Percentiles rank a stretch among this genome's conserved stretches.
phyloP scores from a whole-genome alignment of 2,797 vertebrate genomes.

The Synanceia verrucosa region DNA sequence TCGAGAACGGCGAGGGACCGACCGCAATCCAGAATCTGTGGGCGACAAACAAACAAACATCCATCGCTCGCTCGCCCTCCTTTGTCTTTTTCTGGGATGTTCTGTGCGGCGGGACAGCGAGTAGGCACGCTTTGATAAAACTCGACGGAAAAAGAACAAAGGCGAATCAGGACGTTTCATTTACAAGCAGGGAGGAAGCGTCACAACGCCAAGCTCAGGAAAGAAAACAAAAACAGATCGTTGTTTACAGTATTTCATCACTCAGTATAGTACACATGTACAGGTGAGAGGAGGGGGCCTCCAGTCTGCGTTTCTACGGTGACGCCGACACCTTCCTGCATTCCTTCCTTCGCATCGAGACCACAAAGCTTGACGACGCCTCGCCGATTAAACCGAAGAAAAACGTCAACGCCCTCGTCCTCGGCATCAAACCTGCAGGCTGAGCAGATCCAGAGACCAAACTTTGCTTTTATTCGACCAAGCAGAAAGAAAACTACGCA shows the following conservation, averaged over 20 bases:
- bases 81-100: slow-evolving; percentile 47
- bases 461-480: background rate
- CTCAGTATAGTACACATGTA: slow-evolving; percentile 52
- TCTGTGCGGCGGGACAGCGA: slow-evolving; percentile 53
- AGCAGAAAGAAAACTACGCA: background rate
- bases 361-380: slow-evolving; percentile 2
- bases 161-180: slow-evolving; percentile 50
- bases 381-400: background rate
- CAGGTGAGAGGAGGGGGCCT: slow-evolving; percentile 23
- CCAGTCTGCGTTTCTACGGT: too few relatives aligned
- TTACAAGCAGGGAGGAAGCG: slow-evolving; percentile 52
- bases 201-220: slow-evolving; percentile 33
- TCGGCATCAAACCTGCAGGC: background rate
- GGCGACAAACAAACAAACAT: too few relatives aligned
- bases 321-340: background rate
- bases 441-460: background rate
- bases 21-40: slow-evolving; percentile 15
- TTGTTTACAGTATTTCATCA: slow-evolving; percentile 29
- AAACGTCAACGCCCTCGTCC: background rate
- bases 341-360: background rate
- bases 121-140: slow-evolving; percentile 65
- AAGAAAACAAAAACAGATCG: background rate
- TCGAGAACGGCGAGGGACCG: slow-evolving; percentile 45
- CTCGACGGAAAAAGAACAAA: slow-evolving; percentile 21
- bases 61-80: too few relatives aligned